Conservation (phyloP, 2,113 vertebrate species). For the Danionella cerebrum region DNA sequence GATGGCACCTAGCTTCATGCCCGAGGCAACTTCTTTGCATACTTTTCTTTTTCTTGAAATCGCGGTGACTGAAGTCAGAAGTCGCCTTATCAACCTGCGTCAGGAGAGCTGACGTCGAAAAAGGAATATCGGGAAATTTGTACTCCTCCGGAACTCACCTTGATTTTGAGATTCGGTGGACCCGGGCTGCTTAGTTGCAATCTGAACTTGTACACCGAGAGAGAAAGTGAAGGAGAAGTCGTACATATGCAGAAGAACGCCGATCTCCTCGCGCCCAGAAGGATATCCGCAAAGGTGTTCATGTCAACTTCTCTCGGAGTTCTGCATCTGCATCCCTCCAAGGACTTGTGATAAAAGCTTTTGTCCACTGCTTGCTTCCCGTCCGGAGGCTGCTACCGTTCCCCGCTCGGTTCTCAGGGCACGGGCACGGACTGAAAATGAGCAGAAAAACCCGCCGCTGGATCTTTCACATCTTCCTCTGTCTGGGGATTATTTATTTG, state of each 20-base stretch:
- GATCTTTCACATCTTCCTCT: constrained; percentile 87
- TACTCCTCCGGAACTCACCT: constrained; percentile 60
- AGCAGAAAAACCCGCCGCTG: constrained; percentile 85
- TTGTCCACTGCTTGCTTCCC: neutral
- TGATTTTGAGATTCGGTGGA: too few species aligned
- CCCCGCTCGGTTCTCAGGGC: constrained; percentile 25
- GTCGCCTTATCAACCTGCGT: constrained; percentile 16
- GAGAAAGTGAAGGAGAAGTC: neutral
- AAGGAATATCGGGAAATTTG: neutral
- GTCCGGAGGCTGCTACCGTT: neutral
- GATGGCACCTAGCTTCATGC: neutral
- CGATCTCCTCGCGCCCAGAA: neutral
- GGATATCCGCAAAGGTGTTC: constrained; percentile 28
- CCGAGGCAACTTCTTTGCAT: neutral
- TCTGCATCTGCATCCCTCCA: constrained; percentile 10
- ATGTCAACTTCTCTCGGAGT: constrained; percentile 23
- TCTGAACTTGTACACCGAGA: neutral
- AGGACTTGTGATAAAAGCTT: constrained; percentile 3
- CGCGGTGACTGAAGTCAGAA: neutral
- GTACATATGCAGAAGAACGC: constrained; percentile 20
- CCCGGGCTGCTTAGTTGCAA: too few species aligned
- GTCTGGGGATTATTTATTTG: constrained; percentile 85
- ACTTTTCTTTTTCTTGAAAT: neutral
- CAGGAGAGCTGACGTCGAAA: neutral
- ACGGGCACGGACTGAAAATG: constrained; percentile 72